Conservation (phyloP, 2,888 invertebrate species). For the Macrosiphum euphorbiae region DNA sequence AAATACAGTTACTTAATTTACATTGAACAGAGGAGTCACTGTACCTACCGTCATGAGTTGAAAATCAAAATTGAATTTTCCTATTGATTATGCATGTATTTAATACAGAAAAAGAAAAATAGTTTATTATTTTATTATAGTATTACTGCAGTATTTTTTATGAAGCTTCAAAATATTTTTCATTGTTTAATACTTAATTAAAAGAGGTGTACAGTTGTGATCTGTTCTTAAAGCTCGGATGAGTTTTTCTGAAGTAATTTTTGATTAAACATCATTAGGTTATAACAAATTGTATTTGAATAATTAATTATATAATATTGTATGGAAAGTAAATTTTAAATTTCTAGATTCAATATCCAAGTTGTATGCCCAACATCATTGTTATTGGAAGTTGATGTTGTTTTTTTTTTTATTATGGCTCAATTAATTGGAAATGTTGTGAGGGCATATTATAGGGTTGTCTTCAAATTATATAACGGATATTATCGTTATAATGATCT, state of each 20-base stretch:
- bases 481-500: too few species aligned
- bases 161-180: neutral
- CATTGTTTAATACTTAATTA: neutral
- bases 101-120: neutral
- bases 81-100: neutral
- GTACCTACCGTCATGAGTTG: neutral
- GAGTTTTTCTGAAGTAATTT: neutral
- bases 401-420: neutral
- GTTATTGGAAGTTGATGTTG: neutral
- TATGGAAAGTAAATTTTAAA: neutral
- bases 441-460: neutral
- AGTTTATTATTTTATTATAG: neutral
- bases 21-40: neutral
- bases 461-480: too few species aligned
- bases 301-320: neutral
- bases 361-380: neutral
- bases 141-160: neutral
- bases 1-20: constrained; percentile 49
- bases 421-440: neutral
- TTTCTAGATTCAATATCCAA: neutral
- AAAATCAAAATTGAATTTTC: constrained; percentile 12
- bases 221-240: neutral
- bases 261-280: neutral
- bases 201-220: neutral
- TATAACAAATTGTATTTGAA: neutral